A percentile compares a stretch with the other conserved stretches of the same genome.
Conservation (phyloP, 2,888 invertebrate species). For the Dicycla oo region DNA sequence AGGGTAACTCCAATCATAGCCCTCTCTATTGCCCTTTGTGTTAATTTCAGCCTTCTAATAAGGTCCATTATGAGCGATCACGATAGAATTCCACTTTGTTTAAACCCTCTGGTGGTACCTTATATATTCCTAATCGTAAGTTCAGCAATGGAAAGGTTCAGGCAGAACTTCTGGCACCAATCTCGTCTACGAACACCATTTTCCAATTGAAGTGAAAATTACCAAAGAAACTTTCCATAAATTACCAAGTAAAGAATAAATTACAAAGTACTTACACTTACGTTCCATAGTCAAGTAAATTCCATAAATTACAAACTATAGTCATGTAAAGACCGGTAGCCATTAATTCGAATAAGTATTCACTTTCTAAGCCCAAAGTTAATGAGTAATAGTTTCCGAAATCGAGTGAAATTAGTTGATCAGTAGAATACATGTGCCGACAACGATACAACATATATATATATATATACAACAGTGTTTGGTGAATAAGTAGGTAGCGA, state of each 20-base stretch:
- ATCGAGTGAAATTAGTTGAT: slow-evolving; percentile 68
- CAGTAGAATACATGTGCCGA: slow-evolving; percentile 28
- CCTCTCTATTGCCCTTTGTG: neutral
- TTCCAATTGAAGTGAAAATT: neutral
- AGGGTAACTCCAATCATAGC: neutral
- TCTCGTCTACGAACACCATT: neutral
- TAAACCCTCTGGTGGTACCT: neutral
- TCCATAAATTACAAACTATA: slow-evolving; percentile 5
- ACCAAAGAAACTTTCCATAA: neutral
- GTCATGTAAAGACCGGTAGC: slow-evolving; percentile 30
- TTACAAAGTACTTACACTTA: too few relatives aligned
- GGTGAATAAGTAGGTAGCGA: slow-evolving; percentile 55
- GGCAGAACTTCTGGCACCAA: neutral
- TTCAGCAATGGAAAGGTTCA: neutral
- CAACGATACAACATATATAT: slow-evolving; percentile 17
- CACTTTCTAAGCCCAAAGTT: slow-evolving; percentile 70
- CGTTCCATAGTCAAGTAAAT: neutral
- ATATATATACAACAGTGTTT: slow-evolving; percentile 15
- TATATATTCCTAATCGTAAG: neutral
- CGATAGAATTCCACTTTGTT: neutral
- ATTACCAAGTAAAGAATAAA: too few relatives aligned
- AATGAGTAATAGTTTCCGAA: slow-evolving; percentile 56
- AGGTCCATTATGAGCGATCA: neutral
- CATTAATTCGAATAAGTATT: slow-evolving; percentile 46
- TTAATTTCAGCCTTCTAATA: neutral